A percentile compares a stretch with the other conserved stretches of the same genome.
Evolutionary conservation across 2,888 invertebrate genomes (phyloP).

Genomic region (Drymonia ruficornis): DNA sequence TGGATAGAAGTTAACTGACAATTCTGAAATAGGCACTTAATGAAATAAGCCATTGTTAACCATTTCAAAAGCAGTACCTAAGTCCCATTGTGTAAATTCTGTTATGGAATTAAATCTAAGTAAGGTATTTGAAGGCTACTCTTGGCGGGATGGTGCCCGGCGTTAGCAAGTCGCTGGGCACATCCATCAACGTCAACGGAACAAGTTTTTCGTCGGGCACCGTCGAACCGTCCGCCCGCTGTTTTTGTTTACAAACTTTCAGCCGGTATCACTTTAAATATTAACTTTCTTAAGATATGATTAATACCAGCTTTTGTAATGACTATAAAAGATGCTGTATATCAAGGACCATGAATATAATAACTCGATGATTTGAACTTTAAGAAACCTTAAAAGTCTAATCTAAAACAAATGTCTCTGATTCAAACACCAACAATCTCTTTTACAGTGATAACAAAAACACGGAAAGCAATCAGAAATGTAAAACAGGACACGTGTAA

Average conservation of each 20-base stretch:
- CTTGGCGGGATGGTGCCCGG: conserved; percentile 56
- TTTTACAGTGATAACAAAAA: too few species aligned
- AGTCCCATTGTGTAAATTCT: conserved; percentile 37
- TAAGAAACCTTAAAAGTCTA: too few species aligned
- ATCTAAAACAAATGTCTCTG: too few species aligned
- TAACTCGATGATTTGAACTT: too few species aligned
- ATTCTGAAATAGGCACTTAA: too few species aligned
- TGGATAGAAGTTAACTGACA: too few species aligned
- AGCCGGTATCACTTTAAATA: conserved; percentile 69
- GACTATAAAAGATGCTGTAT: neutral
- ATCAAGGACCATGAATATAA: neutral
- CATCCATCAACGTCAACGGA: conserved; percentile 79
- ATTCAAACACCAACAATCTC: too few species aligned
- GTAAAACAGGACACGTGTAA: conserved; percentile 48
- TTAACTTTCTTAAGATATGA: conserved; percentile 61
- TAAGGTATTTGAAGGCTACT: conserved; percentile 50
- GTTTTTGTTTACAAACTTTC: conserved; percentile 79
- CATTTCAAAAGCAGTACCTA: neutral
- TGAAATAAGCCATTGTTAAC: neutral
- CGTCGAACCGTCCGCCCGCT: conserved; percentile 62
- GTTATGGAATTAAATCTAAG: conserved; percentile 46
- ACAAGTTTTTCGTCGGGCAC: conserved; percentile 77
- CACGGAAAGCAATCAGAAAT: conserved; percentile 33
- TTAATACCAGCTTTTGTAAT: conserved; percentile 29
- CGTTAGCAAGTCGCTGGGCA: conserved; percentile 58